Percentiles rank a stretch among this genome's conserved stretches.
These are phyloP conservation scores for Deilephila porcellus DNA, from an alignment of 2,888 invertebrate genomes.

Conservation along the genomic window DNA sequence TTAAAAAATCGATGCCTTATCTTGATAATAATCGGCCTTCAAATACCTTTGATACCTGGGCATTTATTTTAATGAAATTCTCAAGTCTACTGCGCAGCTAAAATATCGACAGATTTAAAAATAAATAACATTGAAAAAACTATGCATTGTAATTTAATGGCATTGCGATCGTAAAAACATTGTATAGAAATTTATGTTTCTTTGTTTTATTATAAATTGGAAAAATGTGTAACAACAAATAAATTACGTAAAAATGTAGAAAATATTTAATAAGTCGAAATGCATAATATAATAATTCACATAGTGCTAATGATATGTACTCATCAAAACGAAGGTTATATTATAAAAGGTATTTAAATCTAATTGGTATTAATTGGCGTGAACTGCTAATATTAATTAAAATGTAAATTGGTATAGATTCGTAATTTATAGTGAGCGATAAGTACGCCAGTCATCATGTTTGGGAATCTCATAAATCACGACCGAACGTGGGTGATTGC, in stretches of 20 bases:
- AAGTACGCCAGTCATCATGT: conserved; percentile 20
- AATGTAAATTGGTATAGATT: conserved; percentile 23
- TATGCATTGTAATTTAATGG: conserved; percentile 5
- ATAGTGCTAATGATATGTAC: conserved; percentile 31
- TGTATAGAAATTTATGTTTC: neutral
- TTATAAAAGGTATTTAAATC: conserved; percentile 34
- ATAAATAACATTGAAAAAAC: conserved; percentile 12
- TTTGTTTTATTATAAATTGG: neutral
- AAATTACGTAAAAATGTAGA: conserved; percentile 1
- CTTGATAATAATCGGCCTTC: conserved; percentile 54
- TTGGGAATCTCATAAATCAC: conserved; percentile 22
- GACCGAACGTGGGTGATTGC: conserved; percentile 18
- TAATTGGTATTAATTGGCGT: conserved; percentile 19
- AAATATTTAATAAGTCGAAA: neutral
- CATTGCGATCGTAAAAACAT: neutral
- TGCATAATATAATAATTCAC: conserved; percentile 29
- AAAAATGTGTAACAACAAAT: neutral
- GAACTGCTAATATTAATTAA: conserved; percentile 25
- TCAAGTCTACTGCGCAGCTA: conserved; percentile 40
- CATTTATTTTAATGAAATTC: conserved; percentile 48
- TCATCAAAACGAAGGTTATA: conserved; percentile 32
- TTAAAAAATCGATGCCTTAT: conserved; percentile 48
- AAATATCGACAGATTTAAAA: conserved; percentile 25
- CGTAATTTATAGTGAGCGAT: conserved; percentile 18
- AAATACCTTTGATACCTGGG: conserved; percentile 45